Conservation (phyloP, 2,113 vertebrate species). For the Triplophysa siluroides region DNA sequence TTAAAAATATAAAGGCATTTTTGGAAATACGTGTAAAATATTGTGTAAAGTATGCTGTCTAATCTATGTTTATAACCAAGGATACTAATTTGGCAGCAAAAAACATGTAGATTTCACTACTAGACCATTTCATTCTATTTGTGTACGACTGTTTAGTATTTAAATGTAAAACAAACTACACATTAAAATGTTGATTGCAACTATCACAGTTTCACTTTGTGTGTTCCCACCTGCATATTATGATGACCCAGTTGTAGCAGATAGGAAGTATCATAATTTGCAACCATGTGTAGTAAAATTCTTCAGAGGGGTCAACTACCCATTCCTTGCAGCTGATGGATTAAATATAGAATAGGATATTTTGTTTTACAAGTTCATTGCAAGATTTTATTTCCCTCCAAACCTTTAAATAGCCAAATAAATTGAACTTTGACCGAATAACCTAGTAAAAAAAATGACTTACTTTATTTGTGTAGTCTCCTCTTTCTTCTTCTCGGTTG, state of each 20-base stretch:
- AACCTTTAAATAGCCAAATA: background rate
- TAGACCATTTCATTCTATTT: no score
- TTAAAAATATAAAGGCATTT: background rate
- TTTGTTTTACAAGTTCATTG: background rate
- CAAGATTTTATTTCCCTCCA: background rate
- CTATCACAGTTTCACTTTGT: background rate
- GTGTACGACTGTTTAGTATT: no score
- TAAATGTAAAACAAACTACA: no score
- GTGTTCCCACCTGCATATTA: conserved; percentile 82
- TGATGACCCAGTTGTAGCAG: conserved; percentile 86
- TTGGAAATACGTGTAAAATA: background rate
- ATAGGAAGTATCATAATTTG: conserved; percentile 82
- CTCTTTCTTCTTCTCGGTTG: conserved; percentile 44
- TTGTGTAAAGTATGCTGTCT: no score
- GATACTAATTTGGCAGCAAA: no score
- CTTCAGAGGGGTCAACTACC: conserved; percentile 83
- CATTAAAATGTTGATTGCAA: no score
- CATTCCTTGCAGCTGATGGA: conserved; percentile 67
- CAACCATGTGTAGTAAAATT: conserved; percentile 86
- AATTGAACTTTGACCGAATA: background rate
- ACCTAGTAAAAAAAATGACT: conserved; percentile 47
- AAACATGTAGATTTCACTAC: no score
- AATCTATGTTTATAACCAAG: no score
- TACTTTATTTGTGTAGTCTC: conserved; percentile 64
- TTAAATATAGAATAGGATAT: conserved; percentile 20